Conservation (phyloP, 1,140 invertebrate genomes). For the Drosophila baimaii region DNA sequence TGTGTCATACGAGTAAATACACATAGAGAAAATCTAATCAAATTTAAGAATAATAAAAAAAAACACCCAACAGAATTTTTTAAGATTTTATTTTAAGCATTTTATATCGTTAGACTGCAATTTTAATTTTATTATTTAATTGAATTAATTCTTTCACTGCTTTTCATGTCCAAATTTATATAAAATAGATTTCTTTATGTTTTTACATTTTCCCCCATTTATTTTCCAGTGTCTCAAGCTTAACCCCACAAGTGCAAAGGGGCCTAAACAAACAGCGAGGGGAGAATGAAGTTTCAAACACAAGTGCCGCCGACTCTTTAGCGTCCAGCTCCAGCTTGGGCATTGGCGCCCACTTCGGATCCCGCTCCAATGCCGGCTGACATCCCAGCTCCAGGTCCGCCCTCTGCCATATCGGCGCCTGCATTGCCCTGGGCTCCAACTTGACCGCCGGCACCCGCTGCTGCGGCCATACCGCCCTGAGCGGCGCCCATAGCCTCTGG, state of each 20-base stretch:
- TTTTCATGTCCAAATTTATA: neutral
- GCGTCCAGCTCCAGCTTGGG: conserved; percentile 28
- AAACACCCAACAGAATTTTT: neutral
- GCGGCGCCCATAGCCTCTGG: conserved; percentile 37
- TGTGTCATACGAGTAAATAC: neutral
- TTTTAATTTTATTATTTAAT: too few relatives aligned
- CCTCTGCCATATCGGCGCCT: conserved; percentile 28
- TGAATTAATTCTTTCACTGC: neutral
- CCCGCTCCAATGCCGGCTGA: conserved; percentile 35
- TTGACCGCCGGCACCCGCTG: conserved; percentile 22
- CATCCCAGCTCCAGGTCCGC: conserved; percentile 32
- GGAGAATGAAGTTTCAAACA: conserved; percentile 31
- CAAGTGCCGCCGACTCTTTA: conserved; percentile 21
- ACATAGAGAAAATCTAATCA: neutral
- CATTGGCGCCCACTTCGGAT: conserved; percentile 20
- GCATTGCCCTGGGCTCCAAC: conserved; percentile 30
- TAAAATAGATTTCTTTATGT: neutral
- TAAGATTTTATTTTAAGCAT: neutral
- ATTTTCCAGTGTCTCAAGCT: conserved; percentile 6
- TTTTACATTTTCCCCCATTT: neutral
- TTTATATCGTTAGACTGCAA: too few relatives aligned
- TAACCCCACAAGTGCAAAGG: conserved; percentile 4
- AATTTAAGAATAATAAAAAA: neutral
- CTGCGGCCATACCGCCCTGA: conserved; percentile 34
- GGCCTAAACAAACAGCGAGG: conserved; percentile 22